Percentiles rank a stretch among this genome's conserved stretches.
Evolutionary conservation across 2,888 invertebrate species (phyloP).

Genomic region (Rutpela maculata): DNA sequence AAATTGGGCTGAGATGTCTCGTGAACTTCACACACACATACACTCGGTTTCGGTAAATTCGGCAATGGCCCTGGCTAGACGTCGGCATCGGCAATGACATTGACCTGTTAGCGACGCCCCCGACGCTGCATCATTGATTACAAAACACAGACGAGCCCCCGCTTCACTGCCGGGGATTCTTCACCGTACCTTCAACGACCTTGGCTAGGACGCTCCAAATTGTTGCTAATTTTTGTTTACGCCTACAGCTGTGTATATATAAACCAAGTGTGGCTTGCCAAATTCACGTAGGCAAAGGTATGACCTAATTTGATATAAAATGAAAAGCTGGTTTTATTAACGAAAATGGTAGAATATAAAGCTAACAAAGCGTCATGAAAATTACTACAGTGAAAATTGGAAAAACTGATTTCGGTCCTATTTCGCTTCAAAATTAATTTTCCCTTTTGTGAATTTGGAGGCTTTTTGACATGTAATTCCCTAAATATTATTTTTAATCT

Average conservation of each 20-base stretch:
- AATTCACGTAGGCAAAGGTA: background rate
- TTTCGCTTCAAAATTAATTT: too few species aligned
- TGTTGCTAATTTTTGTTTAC: background rate
- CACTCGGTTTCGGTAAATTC: conserved; percentile 47
- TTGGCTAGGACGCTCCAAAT: conserved; percentile 18
- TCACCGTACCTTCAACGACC: conserved; percentile 29
- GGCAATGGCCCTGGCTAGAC: conserved; percentile 60
- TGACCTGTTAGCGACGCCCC: conserved; percentile 63
- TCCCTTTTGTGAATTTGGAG: too few species aligned
- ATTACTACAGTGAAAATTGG: too few species aligned
- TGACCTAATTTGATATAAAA: background rate
- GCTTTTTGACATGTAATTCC: too few species aligned
- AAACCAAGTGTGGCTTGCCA: background rate
- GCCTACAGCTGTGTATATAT: background rate
- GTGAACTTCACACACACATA: conserved; percentile 20
- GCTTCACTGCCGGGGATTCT: conserved; percentile 23
- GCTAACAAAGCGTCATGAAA: too few species aligned
- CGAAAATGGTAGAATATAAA: too few species aligned
- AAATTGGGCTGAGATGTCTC: conserved; percentile 16
- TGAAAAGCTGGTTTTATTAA: background rate
- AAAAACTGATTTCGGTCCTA: too few species aligned
- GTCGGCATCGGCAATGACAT: conserved; percentile 62
- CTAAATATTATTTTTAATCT: too few species aligned
- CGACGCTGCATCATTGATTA: conserved; percentile 64
- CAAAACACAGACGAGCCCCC: conserved; percentile 52